Percentiles rank a stretch among this genome's conserved stretches.
Conservation (phyloP, 2,888 invertebrate species). For the Tachina lurida region DNA sequence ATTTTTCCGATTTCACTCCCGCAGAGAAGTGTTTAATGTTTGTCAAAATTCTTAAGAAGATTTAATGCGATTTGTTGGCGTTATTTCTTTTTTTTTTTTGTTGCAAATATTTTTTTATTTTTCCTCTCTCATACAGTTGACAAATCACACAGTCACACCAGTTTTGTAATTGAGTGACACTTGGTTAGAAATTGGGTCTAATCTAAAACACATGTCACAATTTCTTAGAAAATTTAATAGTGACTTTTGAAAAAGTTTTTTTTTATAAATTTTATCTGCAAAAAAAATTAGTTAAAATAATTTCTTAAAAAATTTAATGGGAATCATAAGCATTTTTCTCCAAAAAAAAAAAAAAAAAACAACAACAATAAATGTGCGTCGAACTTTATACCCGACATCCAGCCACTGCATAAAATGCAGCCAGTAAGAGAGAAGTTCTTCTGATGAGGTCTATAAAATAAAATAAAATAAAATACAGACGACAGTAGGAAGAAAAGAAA, state of each 20-base stretch:
- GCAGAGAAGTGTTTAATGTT: constrained; percentile 48
- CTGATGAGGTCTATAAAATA: constrained; percentile 20
- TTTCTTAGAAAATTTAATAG: constrained; percentile 20
- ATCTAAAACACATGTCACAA: constrained; percentile 49
- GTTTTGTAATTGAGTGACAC: constrained; percentile 39
- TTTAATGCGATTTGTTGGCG: constrained; percentile 58
- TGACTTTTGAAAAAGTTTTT: constrained; percentile 9
- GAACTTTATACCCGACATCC: constrained; percentile 14
- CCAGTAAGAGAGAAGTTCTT: not conserved
- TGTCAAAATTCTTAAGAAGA: constrained; percentile 47
- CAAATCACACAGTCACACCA: constrained; percentile 49
- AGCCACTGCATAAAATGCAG: not conserved
- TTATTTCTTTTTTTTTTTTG: not conserved
- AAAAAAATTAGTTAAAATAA: not conserved
- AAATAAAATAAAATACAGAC: not conserved
- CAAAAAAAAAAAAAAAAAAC: no score
- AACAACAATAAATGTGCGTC: not conserved
- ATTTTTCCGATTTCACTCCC: constrained; percentile 12
- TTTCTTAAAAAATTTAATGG: constrained; percentile 11
- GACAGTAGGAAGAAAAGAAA: not conserved
- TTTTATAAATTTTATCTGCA: not conserved
- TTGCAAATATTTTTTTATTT: not conserved
- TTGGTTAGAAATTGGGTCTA: constrained; percentile 48
- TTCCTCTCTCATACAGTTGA: constrained; percentile 19
- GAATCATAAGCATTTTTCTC: constrained; percentile 22